These are phyloP conservation scores for Epicampocera succincta DNA, from an alignment of 2,888 invertebrate species.

Conservation along the genomic window DNA sequence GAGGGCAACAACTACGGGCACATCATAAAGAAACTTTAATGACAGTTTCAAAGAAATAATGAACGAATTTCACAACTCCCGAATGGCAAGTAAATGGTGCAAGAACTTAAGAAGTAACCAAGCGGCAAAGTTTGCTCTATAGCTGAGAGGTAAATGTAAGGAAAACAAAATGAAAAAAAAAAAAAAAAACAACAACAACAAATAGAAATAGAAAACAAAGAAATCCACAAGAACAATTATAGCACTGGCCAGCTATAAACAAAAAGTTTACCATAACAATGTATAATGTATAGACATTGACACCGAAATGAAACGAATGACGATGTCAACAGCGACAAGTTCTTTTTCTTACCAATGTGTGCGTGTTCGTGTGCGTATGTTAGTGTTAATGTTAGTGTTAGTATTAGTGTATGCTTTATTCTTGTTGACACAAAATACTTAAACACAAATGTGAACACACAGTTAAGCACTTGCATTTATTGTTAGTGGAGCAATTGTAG, in stretches of 20 bases:
- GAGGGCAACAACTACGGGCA: slow-evolving; percentile 20
- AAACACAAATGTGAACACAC: slow-evolving; percentile 1
- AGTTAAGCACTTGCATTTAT: slow-evolving; percentile 35
- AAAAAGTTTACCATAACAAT: slow-evolving; percentile 39
- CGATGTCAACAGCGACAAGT: slow-evolving; percentile 58
- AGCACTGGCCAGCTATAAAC: slow-evolving; percentile 31
- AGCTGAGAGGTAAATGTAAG: slow-evolving; percentile 16
- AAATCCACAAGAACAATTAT: slow-evolving; percentile 15
- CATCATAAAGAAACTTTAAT: slow-evolving; percentile 12
- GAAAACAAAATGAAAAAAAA: not conserved
- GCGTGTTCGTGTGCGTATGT: no score
- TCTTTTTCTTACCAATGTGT: not conserved
- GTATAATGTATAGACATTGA: slow-evolving; percentile 60
- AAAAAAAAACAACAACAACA: not conserved
- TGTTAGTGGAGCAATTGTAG: slow-evolving; percentile 10
- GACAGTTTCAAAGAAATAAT: not conserved
- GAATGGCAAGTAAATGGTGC: slow-evolving; percentile 42
- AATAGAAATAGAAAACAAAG: no score
- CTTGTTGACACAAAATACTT: slow-evolving; percentile 46
- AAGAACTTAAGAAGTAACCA: slow-evolving; percentile 29
- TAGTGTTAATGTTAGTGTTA: not conserved
- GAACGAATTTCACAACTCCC: slow-evolving; percentile 49
- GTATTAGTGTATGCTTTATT: slow-evolving; percentile 22
- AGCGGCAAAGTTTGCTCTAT: slow-evolving; percentile 36
- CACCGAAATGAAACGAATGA: slow-evolving; percentile 62